Conservation (phyloP, 2,888 invertebrate genomes). For the Coenonympha arcania region DNA sequence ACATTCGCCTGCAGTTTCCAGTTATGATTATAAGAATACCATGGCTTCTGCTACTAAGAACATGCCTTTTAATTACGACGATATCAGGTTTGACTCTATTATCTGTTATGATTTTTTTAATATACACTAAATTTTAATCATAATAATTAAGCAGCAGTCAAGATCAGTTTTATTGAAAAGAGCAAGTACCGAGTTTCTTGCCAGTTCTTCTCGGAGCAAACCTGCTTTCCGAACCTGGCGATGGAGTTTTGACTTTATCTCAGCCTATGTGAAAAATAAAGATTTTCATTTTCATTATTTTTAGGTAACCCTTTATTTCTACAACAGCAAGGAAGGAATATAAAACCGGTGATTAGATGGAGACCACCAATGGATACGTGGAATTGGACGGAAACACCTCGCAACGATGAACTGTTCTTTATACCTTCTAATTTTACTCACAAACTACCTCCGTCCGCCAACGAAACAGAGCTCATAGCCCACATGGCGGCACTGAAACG, state of each 20-base stretch:
- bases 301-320: conserved; percentile 68
- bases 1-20: conserved; percentile 34
- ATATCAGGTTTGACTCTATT: conserved; percentile 51
- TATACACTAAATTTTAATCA: no score
- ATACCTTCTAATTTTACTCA: conserved; percentile 65
- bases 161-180: not conserved
- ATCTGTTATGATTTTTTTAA: no score
- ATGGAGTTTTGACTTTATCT: no score
- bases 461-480: conserved; percentile 64
- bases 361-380: conserved; percentile 64
- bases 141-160: no score
- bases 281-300: no score
- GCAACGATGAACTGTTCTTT: conserved; percentile 61
- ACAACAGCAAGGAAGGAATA: conserved; percentile 46
- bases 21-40: conserved; percentile 65
- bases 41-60: conserved; percentile 51
- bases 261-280: no score
- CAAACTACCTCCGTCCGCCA: conserved; percentile 67
- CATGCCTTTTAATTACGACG: conserved; percentile 37
- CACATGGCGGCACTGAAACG: conserved; percentile 63
- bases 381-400: conserved; percentile 59
- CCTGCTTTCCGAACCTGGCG: no score
- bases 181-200: no score
- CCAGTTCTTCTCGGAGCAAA: no score
- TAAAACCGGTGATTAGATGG: conserved; percentile 65